Percentiles rank a stretch among this genome's conserved stretches.
Conservation (phyloP, 2,797 vertebrate genomes). For the Acridotheres tristis region DNA sequence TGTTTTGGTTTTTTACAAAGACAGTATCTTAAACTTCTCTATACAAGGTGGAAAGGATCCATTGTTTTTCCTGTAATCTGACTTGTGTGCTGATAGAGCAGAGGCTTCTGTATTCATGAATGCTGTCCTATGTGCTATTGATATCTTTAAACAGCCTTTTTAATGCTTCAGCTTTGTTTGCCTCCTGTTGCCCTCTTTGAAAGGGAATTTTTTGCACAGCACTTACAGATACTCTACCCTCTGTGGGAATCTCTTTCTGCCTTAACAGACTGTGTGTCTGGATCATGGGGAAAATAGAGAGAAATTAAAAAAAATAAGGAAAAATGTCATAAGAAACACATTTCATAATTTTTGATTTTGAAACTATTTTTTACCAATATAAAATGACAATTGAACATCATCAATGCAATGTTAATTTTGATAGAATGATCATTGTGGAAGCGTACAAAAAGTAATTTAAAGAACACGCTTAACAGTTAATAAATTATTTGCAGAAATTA, state of each 20-base stretch:
- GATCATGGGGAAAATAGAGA: rapidly evolving
- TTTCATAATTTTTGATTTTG: neutral
- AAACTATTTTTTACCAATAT: neutral
- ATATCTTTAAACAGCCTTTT: neutral
- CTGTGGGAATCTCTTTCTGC: neutral
- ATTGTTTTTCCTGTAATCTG: neutral
- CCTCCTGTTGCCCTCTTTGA: neutral
- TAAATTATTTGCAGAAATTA: neutral
- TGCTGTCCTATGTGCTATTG: neutral
- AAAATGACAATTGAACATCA: neutral
- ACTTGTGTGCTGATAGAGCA: neutral
- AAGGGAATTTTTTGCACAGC: neutral
- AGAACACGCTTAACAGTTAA: neutral
- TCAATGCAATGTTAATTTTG: neutral
- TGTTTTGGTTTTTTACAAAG: neutral
- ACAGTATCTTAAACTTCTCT: neutral
- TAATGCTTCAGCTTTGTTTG: neutral
- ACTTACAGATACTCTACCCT: neutral
- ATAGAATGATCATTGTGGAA: neutral
- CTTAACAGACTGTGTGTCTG: neutral
- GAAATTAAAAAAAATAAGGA: neutral
- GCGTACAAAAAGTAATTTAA: neutral
- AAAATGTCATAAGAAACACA: neutral
- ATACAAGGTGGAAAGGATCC: neutral
- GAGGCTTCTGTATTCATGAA: neutral